These are phyloP conservation scores for Hesperia comma DNA, from an alignment of 2,888 invertebrate genomes.

Conservation along the genomic window DNA sequence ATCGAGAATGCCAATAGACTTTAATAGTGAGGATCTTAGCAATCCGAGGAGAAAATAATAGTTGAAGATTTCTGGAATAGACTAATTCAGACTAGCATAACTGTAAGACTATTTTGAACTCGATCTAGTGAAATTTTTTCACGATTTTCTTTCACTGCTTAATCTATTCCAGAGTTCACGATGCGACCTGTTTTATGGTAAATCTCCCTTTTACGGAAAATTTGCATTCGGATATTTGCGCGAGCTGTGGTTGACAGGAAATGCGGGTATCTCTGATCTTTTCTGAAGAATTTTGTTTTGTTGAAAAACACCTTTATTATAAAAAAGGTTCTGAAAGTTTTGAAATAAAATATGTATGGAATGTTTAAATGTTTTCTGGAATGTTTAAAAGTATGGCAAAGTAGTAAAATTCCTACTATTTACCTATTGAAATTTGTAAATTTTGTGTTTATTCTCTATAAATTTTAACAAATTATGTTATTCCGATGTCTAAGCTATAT, in stretches of 20 bases:
- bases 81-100: slow-evolving; percentile 58
- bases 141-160: slow-evolving; percentile 52
- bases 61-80: no score
- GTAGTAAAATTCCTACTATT: no score
- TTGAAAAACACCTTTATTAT: background rate
- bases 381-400: no score
- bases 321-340: background rate
- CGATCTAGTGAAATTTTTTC: slow-evolving; percentile 72
- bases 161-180: slow-evolving; percentile 40
- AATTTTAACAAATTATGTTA: no score
- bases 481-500: no score
- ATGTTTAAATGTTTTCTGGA: no score
- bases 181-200: slow-evolving; percentile 25
- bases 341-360: no score
- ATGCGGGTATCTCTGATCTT: slow-evolving; percentile 27
- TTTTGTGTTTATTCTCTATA: no score
- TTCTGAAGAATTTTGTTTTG: slow-evolving; percentile 16
- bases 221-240: slow-evolving; percentile 32
- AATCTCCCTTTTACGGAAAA: slow-evolving; percentile 26
- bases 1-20: no score
- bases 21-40: no score
- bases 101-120: slow-evolving; percentile 62
- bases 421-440: no score
- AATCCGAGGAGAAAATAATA: no score
- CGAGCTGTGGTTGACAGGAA: slow-evolving; percentile 28